phyloP scores from a whole-genome alignment of 1,140 invertebrate genomes.

The Drosophila pallidifrons region DNA sequence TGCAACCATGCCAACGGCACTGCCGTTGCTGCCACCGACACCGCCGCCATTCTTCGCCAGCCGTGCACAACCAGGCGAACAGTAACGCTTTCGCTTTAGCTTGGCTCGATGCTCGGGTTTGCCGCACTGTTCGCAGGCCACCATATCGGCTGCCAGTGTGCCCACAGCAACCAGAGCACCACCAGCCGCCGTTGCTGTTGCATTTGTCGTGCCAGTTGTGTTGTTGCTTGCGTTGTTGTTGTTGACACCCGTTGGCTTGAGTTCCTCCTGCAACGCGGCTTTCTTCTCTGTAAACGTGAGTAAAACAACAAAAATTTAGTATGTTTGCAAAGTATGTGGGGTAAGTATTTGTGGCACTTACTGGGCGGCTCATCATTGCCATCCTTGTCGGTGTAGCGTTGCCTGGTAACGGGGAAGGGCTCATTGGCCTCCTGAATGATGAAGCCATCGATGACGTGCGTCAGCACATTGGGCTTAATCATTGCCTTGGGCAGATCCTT shows the following conservation, averaged over 20 bases:
- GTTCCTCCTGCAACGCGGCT: conserved; percentile 74
- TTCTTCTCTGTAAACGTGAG: conserved; percentile 80
- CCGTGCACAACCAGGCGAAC: conserved; percentile 86
- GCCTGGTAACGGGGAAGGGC: conserved; percentile 94
- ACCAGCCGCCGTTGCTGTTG: background rate
- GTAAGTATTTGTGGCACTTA: conserved; percentile 47
- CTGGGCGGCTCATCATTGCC: conserved; percentile 89
- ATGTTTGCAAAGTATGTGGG: too few species aligned
- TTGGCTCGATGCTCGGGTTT: conserved; percentile 90
- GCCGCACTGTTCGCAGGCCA: conserved; percentile 92
- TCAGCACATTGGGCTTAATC: conserved; percentile 97
- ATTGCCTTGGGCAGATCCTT: conserved; percentile 94
- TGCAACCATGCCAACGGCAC: conserved; percentile 57
- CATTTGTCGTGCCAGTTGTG: background rate
- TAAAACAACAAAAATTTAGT: too few species aligned
- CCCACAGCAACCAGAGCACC: conserved; percentile 1
- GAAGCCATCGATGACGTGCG: conserved; percentile 98
- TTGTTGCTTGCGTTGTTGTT: conserved; percentile 4
- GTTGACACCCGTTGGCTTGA: conserved; percentile 39
- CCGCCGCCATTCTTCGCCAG: conserved; percentile 57
- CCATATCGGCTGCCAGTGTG: conserved; percentile 84
- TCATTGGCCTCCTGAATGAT: conserved; percentile 97
- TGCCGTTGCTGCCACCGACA: conserved; percentile 34
- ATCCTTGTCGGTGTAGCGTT: conserved; percentile 86
- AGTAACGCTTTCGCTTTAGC: conserved; percentile 92